Evolutionary conservation across 1,140 invertebrate species (phyloP).

Genomic region (Drosophila bifasciata): DNA sequence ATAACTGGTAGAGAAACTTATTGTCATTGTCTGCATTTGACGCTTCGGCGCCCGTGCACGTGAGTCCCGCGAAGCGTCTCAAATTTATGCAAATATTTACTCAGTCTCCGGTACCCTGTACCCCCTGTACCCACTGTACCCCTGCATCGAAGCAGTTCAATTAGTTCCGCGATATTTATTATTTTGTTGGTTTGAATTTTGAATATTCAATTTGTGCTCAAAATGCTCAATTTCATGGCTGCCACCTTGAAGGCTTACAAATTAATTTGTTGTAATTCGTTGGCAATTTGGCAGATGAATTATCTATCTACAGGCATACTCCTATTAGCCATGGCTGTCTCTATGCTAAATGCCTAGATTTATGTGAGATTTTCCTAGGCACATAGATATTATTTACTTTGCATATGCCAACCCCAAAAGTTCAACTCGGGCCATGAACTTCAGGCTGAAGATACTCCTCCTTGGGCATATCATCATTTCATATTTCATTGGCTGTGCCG

Average conservation of each 20-base stretch:
- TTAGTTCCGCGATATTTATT: constrained; percentile 83
- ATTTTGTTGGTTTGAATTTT: constrained; percentile 69
- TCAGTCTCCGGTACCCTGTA: constrained; percentile 19
- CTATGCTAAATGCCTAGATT: constrained; percentile 48
- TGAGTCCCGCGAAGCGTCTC: constrained; percentile 67
- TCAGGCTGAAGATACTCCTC: no score
- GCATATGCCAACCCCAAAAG: neutral
- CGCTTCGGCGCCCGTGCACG: constrained; percentile 65
- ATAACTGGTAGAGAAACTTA: constrained; percentile 43
- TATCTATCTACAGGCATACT: no score
- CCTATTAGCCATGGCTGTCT: constrained; percentile 48
- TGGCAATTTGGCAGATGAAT: constrained; percentile 75
- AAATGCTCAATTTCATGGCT: constrained; percentile 63
- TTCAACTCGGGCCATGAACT: constrained; percentile 26
- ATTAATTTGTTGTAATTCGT: constrained; percentile 82
- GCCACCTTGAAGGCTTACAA: constrained; percentile 56
- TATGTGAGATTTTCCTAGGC: constrained; percentile 61
- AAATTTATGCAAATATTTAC: constrained; percentile 82
- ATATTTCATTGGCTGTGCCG: constrained; percentile 30
- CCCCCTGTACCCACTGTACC: no score
- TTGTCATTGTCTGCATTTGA: constrained; percentile 75
- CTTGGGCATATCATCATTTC: constrained; percentile 49
- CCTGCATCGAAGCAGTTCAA: constrained; percentile 59
- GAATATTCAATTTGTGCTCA: constrained; percentile 74
- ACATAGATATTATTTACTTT: constrained; percentile 4